Base-by-base conservation (phyloP, 2,797 vertebrate species). In the Typhlichthys subterraneus region DNA sequence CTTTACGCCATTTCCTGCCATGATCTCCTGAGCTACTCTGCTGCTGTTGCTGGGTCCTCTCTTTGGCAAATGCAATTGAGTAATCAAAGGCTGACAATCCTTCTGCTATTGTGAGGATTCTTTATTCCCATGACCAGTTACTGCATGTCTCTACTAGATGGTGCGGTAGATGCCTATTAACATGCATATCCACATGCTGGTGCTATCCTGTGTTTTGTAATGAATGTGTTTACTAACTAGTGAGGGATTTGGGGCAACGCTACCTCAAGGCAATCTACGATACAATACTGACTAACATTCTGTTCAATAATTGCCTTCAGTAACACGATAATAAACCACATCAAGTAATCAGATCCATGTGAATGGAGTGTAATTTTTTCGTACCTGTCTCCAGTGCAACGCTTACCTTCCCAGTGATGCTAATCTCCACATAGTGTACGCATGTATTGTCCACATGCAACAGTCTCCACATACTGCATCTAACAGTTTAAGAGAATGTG, bases 11-110 rank as follows among this genome's bases (percentile, higher is more conserved):
- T 61, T 52, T 47, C 47, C 46, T 61, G 65, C 63, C 63, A 62
- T 58, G 48, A 68, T 61, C 57, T 55, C 65, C 58, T n/a, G 19
- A 64, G 61, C 58, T 50, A 12, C 4, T 12, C 45, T 17, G 3
- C 45, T 5, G 15, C 3, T 10, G 2, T 17, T 31, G n/a, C 23
- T 31, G 13, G 19, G n/a, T 29, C 13, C 7, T 48, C 79, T 65
- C 61, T 67, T 75, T 69, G 76, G 62, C 59, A 63, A 60, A 69
- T 69, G 72, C 72, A 85, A 89, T 81, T 88, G 74, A 89, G 70
- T 70, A 80, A 84, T 88, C 73, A 81, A 67, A 49, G 19, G 7
- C 75, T 59, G 31, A 76, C 79, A 82, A 67, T 81, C 70, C 78
- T 79, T 81, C 73, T 85, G 79, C 75, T 84, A 69, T 45, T 38